A percentile compares a stretch with the other conserved stretches of the same genome.
Conservation (phyloP, 2,888 invertebrate genomes). For the Kryphioiulus occultus region DNA sequence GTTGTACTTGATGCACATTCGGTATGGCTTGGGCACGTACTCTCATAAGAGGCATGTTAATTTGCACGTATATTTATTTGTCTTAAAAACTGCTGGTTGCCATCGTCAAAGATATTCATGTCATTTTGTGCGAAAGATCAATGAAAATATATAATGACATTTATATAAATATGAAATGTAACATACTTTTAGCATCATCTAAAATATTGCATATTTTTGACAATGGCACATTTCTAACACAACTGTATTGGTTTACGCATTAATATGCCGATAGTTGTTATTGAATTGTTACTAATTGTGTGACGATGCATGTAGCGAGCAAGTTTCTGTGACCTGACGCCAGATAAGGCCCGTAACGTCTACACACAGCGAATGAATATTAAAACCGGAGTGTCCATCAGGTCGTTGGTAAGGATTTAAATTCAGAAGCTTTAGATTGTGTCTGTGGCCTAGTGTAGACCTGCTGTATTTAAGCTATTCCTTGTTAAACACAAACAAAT, state of each 20-base stretch:
- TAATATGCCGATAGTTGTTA: conserved; percentile 24
- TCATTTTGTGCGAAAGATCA: neutral
- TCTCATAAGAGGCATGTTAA: no score
- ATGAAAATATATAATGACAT: neutral
- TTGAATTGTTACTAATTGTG: conserved; percentile 31
- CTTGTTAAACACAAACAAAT: neutral
- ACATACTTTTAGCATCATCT: neutral
- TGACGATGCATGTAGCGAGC: conserved; percentile 50
- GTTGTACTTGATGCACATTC: neutral
- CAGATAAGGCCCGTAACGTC: conserved; percentile 47
- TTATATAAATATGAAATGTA: neutral
- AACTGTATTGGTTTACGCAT: conserved; percentile 10
- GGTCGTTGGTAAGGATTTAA: conserved; percentile 53
- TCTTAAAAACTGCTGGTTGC: neutral
- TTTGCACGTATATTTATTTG: neutral
- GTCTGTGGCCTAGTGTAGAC: neutral
- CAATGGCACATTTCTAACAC: neutral
- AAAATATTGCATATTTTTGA: neutral
- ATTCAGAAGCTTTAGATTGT: neutral
- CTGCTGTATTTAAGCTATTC: neutral
- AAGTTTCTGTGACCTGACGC: conserved; percentile 54
- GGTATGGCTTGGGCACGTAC: neutral
- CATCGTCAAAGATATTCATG: neutral
- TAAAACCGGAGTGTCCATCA: conserved; percentile 52
- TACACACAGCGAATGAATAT: conserved; percentile 47